Evolutionary conservation across 2,113 vertebrate genomes (phyloP), one percentile per base, ranked within the genome.

Genomic region (Tringa solitaria): DNA sequence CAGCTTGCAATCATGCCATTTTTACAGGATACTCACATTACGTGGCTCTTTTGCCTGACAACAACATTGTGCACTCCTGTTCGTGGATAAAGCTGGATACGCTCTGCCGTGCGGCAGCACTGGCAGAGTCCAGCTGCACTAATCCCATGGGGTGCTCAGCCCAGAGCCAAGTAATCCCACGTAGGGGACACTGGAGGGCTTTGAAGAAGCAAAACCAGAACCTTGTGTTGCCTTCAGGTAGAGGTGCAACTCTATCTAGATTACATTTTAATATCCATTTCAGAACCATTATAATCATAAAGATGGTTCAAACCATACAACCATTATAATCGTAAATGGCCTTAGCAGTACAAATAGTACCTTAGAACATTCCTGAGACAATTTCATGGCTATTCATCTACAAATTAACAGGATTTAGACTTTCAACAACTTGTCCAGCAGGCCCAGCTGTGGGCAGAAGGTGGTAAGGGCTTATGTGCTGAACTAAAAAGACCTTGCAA

Each of bases 31-130:
- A 14, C 73, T 95, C 87, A 83, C 0, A 0, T 69, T 76, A 54
- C 45, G 8, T 12, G 24, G 61, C 45, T 26, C 74, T 50, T 48
- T n/a, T 32, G 9, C 41, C 24, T 8, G 14, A 35, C 15, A 6
- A 3, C 20, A 22, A 3, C 4, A 4, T 8, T 10, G 41, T 9
- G 51, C 33, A 6, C 39, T 22, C 39, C 51, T 18, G 22, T 6
- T 8, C 3, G 0, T 0, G 24, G 41, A 23, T 30, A 27, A 27
- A 87, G 63, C 56, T 39, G 27, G 67, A 27, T 2, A 13, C 1
- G 4, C 60, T 46, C 22, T 32, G 63, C 37, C 7, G 0, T 6
- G 5, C 1, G 6, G 17, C 50, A 28, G 2, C 2, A 0, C 51
- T 16, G 32, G 45, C 61, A 28, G 21, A 65, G 67, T 5, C 61